A percentile compares a stretch with the other conserved stretches of the same genome.
phyloP scores from a whole-genome alignment of 2,888 invertebrate genomes.

The Nomada fabriciana region DNA sequence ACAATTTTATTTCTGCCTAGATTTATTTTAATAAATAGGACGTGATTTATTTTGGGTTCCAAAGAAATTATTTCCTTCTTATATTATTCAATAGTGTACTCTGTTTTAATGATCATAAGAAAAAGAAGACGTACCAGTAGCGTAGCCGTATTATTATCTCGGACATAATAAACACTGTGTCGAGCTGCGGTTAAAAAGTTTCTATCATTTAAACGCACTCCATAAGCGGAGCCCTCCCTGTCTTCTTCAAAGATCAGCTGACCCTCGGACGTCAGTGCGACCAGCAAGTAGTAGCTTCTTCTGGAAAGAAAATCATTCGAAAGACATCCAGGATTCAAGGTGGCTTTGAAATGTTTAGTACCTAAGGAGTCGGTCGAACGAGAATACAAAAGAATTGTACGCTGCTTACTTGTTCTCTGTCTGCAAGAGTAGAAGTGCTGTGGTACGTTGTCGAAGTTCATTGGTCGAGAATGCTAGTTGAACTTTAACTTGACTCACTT shows the following conservation, averaged over 20 bases:
- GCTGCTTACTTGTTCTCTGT: conserved; percentile 91
- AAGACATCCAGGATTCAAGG: conserved; percentile 60
- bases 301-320: conserved; percentile 82
- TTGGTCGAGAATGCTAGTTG: conserved; percentile 95
- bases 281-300: conserved; percentile 92
- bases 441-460: conserved; percentile 91
- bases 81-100: no score
- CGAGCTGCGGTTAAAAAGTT: conserved; percentile 93
- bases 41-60: no score
- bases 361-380: background rate
- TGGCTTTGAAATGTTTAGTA: background rate
- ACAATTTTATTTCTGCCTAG: no score
- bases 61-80: no score
- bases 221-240: conserved; percentile 90
- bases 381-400: conserved; percentile 7
- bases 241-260: conserved; percentile 94
- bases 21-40: no score
- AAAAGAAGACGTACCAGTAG: conserved; percentile 82
- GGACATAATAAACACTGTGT: conserved; percentile 90
- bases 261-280: conserved; percentile 93
- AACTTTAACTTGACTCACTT: conserved; percentile 91
- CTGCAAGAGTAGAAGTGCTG: conserved; percentile 91
- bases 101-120: background rate
- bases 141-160: conserved; percentile 90
- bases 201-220: conserved; percentile 90